Evolutionary conservation across 2,888 invertebrate species (phyloP), one percentile per base, ranked within the genome.

Genomic region (Macropis europaea): DNA sequence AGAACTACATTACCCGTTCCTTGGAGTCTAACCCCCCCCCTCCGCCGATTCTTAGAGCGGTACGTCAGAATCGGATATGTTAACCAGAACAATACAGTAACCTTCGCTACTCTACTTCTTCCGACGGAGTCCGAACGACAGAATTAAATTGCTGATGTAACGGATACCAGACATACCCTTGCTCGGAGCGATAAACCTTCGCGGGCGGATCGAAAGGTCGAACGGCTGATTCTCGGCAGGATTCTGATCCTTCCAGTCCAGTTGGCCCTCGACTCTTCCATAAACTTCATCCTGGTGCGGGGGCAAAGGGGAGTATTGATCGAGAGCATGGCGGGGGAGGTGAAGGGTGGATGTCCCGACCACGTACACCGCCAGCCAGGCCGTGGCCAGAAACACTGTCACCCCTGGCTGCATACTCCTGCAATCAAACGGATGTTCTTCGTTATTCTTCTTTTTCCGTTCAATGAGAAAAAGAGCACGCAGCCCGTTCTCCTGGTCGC

Each of bases 271-370:
- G 76, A 73, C 75, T 83, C 80, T 80, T 83, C 64, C 81, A 77
- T 79, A 69, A 83, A 83, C 75, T 82, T 75, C 77, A 73, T 78
- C 78, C 73, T 77, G 75, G 73, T 80, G 79, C 73, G 82, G 76
- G 73, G 83, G 75, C 72, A 80, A 82, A 80, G 87, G 87, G 86
- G 86, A 83, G 87, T 88, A 88, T 88, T 88, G 88, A 88, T 88
- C 88, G 86, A 79, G 77, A 76, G 78, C 67, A 75, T 81, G 81
- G 73, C 74, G 82, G 75, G 81, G 81, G 71, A 77, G 79, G 66
- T 71, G 78, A 67, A 72, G 76, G 77, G 79, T 67, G 77, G 84
- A 77, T 69, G 87, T 82, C 82, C 84, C 85, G 78, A 84, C 84
- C 81, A 84, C 78, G 40, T 38, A 67, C 74, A 75, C 66, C 63